These are phyloP conservation scores for Aphaenogaster rudis DNA, from an alignment of 1,140 invertebrate species.

Conservation along the genomic window DNA sequence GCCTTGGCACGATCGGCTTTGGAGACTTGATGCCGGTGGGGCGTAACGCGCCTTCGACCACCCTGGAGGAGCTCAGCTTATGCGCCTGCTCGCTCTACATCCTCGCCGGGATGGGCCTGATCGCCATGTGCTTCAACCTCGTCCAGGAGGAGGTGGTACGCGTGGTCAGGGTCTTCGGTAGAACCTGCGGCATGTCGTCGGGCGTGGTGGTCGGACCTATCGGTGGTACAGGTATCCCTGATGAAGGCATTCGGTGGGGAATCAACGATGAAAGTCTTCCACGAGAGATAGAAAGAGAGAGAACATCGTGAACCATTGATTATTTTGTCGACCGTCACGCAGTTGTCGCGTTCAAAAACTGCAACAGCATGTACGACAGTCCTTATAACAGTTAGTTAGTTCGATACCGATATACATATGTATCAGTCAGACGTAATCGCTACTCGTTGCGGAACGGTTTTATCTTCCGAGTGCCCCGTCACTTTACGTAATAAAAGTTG, in stretches of 20 bases:
- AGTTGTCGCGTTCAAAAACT: conserved; percentile 21
- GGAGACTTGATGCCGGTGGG: conserved; percentile 93
- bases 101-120: conserved; percentile 96
- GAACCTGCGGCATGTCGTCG: conserved; percentile 84
- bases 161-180: conserved; percentile 88
- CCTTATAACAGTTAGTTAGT: not conserved
- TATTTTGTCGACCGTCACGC: conserved; percentile 26
- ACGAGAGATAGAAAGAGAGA: conserved; percentile 23
- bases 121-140: conserved; percentile 98
- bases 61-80: conserved; percentile 92
- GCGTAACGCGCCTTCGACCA: conserved; percentile 90
- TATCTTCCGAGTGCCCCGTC: conserved; percentile 5
- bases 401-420: not conserved
- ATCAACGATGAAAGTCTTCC: conserved; percentile 65
- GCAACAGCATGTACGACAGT: not conserved
- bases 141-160: conserved; percentile 96
- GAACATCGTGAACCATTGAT: conserved; percentile 12
- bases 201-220: conserved; percentile 83
- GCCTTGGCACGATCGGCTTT: conserved; percentile 95
- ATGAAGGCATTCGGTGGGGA: conserved; percentile 74
- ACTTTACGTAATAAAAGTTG: conserved; percentile 17
- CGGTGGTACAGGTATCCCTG: conserved; percentile 84
- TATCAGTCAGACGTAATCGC: not conserved
- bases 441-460: conserved; percentile 6
- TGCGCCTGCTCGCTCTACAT: conserved; percentile 95